Evolutionary conservation across 2,888 invertebrate species (phyloP).

Genomic region (Lottia scabra): DNA sequence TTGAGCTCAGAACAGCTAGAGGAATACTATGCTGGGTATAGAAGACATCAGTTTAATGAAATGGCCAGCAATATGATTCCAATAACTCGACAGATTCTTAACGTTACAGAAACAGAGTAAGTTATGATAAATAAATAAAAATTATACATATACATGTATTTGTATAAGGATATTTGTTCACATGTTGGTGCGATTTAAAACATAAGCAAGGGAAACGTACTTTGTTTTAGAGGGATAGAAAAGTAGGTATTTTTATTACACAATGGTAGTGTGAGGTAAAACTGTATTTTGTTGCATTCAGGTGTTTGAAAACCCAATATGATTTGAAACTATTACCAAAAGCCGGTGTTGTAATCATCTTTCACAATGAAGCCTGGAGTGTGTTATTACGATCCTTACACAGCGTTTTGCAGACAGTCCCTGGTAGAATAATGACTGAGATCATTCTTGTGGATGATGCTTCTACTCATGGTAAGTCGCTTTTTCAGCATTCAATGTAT

Average conservation of each 20-base stretch:
- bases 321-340: slow-evolving; percentile 75
- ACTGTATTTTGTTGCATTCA: slow-evolving; percentile 29
- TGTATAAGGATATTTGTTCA: no score
- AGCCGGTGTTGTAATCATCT: slow-evolving; percentile 91
- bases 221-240: no score
- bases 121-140: slow-evolving; percentile 28
- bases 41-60: slow-evolving; percentile 97
- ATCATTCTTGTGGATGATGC: slow-evolving; percentile 92
- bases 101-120: slow-evolving; percentile 91
- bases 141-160: no score
- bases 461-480: slow-evolving; percentile 76
- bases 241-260: no score
- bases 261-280: no score
- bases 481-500: no score
- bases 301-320: slow-evolving; percentile 58
- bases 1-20: slow-evolving; percentile 85
- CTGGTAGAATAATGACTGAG: slow-evolving; percentile 80
- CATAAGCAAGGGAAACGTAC: no score
- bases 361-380: slow-evolving; percentile 92
- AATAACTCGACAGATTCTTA: slow-evolving; percentile 88
- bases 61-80: slow-evolving; percentile 96
- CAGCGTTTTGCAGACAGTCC: slow-evolving; percentile 86
- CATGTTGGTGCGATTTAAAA: no score
- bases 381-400: slow-evolving; percentile 90
- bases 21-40: slow-evolving; percentile 92